A percentile compares a stretch with the other conserved stretches of the same genome.
Conservation (phyloP, 2,888 invertebrate species). For the Smittia sp. region DNA sequence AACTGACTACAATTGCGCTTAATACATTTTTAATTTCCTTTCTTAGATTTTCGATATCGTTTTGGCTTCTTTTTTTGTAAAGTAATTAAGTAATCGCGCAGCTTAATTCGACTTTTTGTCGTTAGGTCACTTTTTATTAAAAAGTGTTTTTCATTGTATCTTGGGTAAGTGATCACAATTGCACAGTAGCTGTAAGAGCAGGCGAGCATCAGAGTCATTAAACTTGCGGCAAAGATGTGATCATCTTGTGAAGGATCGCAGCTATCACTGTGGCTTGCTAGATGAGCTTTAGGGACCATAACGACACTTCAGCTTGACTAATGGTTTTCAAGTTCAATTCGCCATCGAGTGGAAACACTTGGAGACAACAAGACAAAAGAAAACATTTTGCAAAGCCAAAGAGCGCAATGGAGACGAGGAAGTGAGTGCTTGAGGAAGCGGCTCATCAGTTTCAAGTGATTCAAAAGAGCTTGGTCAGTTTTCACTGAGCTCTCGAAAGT, state of each 20-base stretch:
- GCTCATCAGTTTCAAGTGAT: background rate
- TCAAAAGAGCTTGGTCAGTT: background rate
- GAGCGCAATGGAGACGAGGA: constrained; percentile 4
- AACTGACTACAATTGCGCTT: background rate
- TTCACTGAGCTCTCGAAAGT: background rate
- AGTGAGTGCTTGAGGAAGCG: constrained; percentile 29
- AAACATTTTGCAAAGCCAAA: background rate
- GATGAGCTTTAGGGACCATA: too few species aligned
- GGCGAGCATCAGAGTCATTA: too few species aligned
- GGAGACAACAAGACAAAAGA: background rate
- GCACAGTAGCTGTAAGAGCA: constrained; percentile 1
- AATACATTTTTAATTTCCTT: constrained; percentile 8
- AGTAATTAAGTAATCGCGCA: background rate
- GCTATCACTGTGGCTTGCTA: too few species aligned
- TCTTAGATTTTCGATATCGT: background rate
- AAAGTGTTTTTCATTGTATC: too few species aligned
- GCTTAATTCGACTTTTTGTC: background rate
- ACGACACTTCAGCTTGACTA: too few species aligned
- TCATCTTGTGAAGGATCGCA: too few species aligned
- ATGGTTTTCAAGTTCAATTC: too few species aligned
- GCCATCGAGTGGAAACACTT: too few species aligned
- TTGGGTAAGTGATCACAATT: background rate
- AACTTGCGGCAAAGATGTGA: background rate
- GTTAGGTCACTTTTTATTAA: too few species aligned
- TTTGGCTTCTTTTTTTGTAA: background rate